Evolutionary conservation across 2,888 invertebrate species (phyloP).

Genomic region (Eudemis profundana): DNA sequence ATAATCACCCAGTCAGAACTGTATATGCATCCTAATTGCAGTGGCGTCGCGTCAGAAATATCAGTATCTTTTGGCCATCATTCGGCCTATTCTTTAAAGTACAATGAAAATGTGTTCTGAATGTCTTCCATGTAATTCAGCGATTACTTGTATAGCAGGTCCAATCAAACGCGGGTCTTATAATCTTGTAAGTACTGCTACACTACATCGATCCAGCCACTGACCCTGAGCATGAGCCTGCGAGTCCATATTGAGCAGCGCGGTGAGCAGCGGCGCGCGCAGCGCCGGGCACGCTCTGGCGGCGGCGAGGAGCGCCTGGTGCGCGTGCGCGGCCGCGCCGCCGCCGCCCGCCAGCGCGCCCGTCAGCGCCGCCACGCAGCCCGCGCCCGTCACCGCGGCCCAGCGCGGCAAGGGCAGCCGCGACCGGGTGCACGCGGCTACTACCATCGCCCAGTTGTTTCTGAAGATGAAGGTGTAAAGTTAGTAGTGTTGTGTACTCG

Average conservation of each 20-base stretch:
- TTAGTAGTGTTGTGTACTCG: no score
- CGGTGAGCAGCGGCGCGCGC: slow-evolving; percentile 54
- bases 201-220: no score
- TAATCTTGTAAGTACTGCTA: no score
- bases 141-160: no score
- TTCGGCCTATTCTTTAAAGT: no score
- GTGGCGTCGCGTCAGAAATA: no score
- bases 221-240: slow-evolving; percentile 51
- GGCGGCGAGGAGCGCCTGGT: slow-evolving; percentile 50
- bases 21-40: no score
- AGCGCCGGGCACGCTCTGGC: slow-evolving; percentile 47
- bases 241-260: slow-evolving; percentile 70
- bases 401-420: slow-evolving; percentile 60
- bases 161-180: no score
- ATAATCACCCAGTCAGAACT: no score
- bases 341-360: slow-evolving; percentile 59
- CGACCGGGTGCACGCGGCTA: slow-evolving; percentile 90
- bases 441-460: slow-evolving; percentile 93
- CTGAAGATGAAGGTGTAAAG: slow-evolving; percentile 65
- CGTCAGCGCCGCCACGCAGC: slow-evolving; percentile 70
- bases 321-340: slow-evolving; percentile 56
- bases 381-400: slow-evolving; percentile 60
- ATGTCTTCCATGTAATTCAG: no score
- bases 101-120: no score
- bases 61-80: no score